A percentile compares a stretch with the other conserved stretches of the same genome.
These are phyloP conservation scores for Tautogolabrus adspersus DNA, from an alignment of 2,113 vertebrate species.

Conservation along the genomic window DNA sequence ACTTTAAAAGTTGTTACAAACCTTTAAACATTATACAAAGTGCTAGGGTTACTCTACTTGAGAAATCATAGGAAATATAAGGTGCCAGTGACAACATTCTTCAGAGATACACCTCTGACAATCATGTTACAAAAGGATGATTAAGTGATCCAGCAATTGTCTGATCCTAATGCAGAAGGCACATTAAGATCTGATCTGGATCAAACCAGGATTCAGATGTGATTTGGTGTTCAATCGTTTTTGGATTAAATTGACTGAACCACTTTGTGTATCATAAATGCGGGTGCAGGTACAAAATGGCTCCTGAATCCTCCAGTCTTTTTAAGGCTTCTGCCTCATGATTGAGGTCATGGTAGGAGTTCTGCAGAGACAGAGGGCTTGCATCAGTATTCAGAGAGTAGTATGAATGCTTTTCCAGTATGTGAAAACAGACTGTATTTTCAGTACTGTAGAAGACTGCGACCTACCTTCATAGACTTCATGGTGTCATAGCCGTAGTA, in stretches of 20 bases:
- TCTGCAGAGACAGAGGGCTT: constrained; percentile 56
- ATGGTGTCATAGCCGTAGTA: constrained; percentile 92
- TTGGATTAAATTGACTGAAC: neutral
- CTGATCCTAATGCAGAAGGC: constrained; percentile 44
- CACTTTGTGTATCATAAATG: constrained; percentile 66
- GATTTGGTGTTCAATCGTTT: neutral
- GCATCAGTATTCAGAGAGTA: neutral
- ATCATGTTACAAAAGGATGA: neutral
- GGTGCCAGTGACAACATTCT: constrained; percentile 1
- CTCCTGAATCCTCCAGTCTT: constrained; percentile 78
- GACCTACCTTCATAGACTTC: constrained; percentile 90
- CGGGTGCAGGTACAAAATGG: constrained; percentile 76
- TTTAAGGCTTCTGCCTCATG: constrained; percentile 80
- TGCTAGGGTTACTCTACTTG: neutral
- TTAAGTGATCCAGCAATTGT: neutral
- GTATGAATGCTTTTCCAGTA: neutral
- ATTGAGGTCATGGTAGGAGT: constrained; percentile 81
- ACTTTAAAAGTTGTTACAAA: neutral
- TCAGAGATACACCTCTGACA: neutral
- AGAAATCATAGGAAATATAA: neutral
- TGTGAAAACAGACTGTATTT: neutral
- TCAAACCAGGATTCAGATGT: neutral
- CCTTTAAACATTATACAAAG: neutral
- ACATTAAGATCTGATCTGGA: constrained; percentile 26
- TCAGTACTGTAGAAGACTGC: neutral